A percentile compares a stretch with the other conserved stretches of the same genome.
Conservation (phyloP, 2,113 vertebrate genomes). For the Tiliqua scincoides region DNA sequence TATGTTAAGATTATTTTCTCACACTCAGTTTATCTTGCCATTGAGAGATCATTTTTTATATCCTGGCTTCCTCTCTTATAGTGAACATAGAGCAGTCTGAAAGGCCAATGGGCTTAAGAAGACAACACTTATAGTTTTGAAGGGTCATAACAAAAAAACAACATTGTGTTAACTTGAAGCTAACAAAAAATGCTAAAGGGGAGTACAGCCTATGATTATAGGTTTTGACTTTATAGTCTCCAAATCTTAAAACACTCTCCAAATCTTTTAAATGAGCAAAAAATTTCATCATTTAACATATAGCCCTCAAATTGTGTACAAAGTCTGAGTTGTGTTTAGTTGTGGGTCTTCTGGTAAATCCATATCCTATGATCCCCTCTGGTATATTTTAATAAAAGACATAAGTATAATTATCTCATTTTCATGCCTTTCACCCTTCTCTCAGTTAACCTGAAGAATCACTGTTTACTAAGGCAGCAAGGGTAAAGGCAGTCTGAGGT, state of each 20-base stretch:
- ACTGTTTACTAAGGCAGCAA: background rate
- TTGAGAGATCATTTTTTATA: too few relatives aligned
- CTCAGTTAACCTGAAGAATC: background rate
- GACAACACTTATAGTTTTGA: background rate
- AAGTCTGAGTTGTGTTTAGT: background rate
- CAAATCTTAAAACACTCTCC: slow-evolving; percentile 14
- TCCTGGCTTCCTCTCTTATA: too few relatives aligned
- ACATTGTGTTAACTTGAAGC: slow-evolving; percentile 1
- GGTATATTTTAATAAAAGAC: background rate
- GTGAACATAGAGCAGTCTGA: background rate
- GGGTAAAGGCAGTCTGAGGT: rapidly evolving
- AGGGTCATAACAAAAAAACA: slow-evolving; percentile 26
- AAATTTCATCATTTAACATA: background rate
- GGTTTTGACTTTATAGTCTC: slow-evolving; percentile 23
- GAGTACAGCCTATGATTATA: slow-evolving; percentile 2
- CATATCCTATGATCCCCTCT: background rate
- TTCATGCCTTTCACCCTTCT: background rate
- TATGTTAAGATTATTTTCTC: background rate
- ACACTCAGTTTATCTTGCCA: too few relatives aligned
- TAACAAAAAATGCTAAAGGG: slow-evolving; percentile 39
- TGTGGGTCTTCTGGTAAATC: slow-evolving; percentile 18
- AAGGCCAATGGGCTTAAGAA: slow-evolving; percentile 35
- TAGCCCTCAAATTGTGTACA: slow-evolving; percentile 14
- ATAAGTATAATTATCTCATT: background rate
- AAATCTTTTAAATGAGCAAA: too few relatives aligned